Conservation (phyloP, 2,888 invertebrate genomes). For the Ochropleura leucogaster region DNA sequence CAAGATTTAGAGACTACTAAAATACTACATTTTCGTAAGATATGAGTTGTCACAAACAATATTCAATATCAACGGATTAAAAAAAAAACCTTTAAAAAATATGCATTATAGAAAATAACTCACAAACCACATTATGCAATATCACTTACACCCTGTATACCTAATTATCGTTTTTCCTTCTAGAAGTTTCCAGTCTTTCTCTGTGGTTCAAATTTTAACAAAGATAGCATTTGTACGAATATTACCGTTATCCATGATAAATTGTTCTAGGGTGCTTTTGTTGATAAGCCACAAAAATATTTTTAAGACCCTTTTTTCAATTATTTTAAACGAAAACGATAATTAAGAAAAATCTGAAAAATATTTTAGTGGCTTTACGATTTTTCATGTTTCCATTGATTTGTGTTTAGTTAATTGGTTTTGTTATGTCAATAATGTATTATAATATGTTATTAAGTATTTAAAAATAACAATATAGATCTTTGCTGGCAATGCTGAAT, state of each 20-base stretch:
- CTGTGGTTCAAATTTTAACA: background rate
- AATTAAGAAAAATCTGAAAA: background rate
- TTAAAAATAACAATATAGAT: background rate
- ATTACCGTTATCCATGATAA: conserved; percentile 24
- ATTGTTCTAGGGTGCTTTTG: conserved; percentile 62
- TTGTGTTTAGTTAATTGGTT: conserved; percentile 27
- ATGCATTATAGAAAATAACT: no score
- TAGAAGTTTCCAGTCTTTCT: background rate
- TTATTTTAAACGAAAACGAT: no score
- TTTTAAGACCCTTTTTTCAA: background rate
- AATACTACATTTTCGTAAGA: no score
- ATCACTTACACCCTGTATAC: no score
- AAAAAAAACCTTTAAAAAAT: no score
- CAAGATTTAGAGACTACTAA: background rate
- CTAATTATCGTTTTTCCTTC: background rate
- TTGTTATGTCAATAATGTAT: conserved; percentile 23
- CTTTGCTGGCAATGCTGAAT: conserved; percentile 4
- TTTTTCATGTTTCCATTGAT: conserved; percentile 32
- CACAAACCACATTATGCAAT: no score
- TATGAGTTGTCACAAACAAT: no score
- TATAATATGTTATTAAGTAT: conserved; percentile 24
- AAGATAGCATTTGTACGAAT: background rate
- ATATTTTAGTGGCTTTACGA: conserved; percentile 35
- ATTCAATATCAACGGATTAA: no score
- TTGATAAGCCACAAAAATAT: conserved; percentile 42